Conservation (phyloP, 1,140 invertebrate species). For the Zaprionus lachaisei region DNA sequence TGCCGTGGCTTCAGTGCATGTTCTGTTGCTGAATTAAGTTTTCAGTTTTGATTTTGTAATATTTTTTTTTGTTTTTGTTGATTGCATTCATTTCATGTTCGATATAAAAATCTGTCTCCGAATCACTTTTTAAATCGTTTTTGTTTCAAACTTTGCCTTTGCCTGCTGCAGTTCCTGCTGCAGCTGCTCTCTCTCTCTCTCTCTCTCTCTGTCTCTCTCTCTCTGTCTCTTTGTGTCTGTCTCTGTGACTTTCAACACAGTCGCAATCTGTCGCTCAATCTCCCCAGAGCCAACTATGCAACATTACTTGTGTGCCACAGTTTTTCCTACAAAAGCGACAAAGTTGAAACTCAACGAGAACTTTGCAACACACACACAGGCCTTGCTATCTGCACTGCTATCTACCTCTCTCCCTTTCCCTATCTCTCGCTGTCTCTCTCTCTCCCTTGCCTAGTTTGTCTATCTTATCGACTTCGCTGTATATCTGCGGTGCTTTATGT, state of each 20-base stretch:
- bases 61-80: neutral
- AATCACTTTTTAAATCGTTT: conserved; percentile 79
- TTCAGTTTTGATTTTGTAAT: neutral
- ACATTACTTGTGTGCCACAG: conserved; percentile 66
- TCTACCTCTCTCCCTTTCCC: neutral
- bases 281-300: conserved; percentile 62
- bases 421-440: neutral
- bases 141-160: conserved; percentile 64
- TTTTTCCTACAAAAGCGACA: conserved; percentile 41
- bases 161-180: conserved; percentile 25
- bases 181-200: neutral
- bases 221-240: neutral
- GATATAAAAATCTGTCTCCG: conserved; percentile 66
- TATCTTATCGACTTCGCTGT: conserved; percentile 38
- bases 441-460: neutral
- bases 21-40: neutral
- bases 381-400: conserved; percentile 4
- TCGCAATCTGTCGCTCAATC: conserved; percentile 73
- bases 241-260: conserved; percentile 6
- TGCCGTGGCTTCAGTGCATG: neutral
- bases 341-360: conserved; percentile 52
- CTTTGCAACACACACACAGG: conserved; percentile 22
- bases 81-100: conserved; percentile 39
- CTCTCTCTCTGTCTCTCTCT: conserved; percentile 21
- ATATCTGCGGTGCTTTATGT: conserved; percentile 18